Evolutionary conservation across 2,113 vertebrate genomes (phyloP), one percentile per base, ranked within the genome.

Genomic region (Lophius piscatorius): DNA sequence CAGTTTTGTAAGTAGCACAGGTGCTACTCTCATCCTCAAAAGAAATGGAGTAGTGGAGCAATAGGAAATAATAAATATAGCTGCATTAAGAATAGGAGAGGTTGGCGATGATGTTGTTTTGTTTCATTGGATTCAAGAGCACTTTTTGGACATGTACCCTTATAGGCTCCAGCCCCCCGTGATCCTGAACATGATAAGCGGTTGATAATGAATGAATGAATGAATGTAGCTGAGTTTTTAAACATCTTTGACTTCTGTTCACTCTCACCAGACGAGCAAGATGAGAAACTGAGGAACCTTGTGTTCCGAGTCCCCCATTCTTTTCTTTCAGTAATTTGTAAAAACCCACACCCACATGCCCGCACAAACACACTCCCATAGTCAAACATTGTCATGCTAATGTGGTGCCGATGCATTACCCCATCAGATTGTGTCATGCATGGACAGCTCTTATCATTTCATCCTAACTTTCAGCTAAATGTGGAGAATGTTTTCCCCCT

Each of bases 381-480:
- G 64, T 70, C 63, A 78, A 67, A 82, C 47, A 77, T 70, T 77
- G 63, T 51, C 70, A 76, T 71, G 57, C 73, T 86, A 79, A 83
- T 85, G 76, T 77, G 78, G 82, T 85, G 78, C 79, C 87, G 73
- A 80, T 83, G 75, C 74, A 84, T 83, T 83, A 82, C 70, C 59
- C 76, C 72, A 87, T 87, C 82, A 81, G 76, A 82, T 54, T 79
- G 70, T 74, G 78, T 75, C 71, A 78, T 62, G 82, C 85, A 78
- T 85, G 83, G 80, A 54, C 41, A 46, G 47, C 74, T 84, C 74
- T 73, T 84, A 86, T 86, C 82, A 82, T 85, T 82, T 82, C 79
- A 61, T 46, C 58, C 73, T 62, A 85, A 86, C 82, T 84, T 89
- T 76, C 76, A 66, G 41, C 76, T 80, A 77, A 85, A 83, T 70